Evolutionary conservation across 1,140 invertebrate genomes (phyloP), one percentile per base, ranked within the genome.

Genomic region (Drosophila rhopaloa): DNA sequence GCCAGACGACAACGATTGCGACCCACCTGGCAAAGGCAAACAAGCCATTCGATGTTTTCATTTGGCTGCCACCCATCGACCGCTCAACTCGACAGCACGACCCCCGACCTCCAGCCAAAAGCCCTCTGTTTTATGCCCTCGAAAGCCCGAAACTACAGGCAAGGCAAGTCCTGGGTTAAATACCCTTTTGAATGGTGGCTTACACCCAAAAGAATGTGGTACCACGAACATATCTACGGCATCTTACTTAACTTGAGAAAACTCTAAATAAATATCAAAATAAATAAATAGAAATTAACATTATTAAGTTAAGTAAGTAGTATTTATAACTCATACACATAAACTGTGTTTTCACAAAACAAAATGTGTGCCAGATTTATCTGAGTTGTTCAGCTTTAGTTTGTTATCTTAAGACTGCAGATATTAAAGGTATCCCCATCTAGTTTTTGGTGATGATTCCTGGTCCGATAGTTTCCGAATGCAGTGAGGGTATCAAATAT

Each of bases 31-130:
- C 65, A 68, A 67, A 70, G 71, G 84, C 76, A 82, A 88, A 88
- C 83, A 88, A 89, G 84, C 62, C 79, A 88, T 88, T 88, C 89
- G 84, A 88, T 88, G 83, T 88, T 88, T 88, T 88, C 83, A 88
- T 88, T 89, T 88, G 65, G 82, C 68, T 71, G 65, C 51, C 71
- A 70, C 75, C 79, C 75, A 82, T 82, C 60, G 75, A 76, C 79
- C 62, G 76, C 72, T 77, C 67, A 75, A 71, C 75, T 67, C 46
- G 27, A 66, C 27, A 5, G 8, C 35, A 59, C 46, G 51, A 58
- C 43, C 47, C 58, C 66, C 76, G n/a, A 67, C 55, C 24, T 53
- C 27, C 14, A 27, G 14, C 29, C 24, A 57, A 24, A 35, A 53
- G 73, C 11, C 43, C 74, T 76, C 55, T 76, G 72, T 76, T 76